Percentiles rank a stretch among this genome's conserved stretches.
phyloP scores from a whole-genome alignment of 2,113 vertebrate genomes.

The Arothron firmamentum region DNA sequence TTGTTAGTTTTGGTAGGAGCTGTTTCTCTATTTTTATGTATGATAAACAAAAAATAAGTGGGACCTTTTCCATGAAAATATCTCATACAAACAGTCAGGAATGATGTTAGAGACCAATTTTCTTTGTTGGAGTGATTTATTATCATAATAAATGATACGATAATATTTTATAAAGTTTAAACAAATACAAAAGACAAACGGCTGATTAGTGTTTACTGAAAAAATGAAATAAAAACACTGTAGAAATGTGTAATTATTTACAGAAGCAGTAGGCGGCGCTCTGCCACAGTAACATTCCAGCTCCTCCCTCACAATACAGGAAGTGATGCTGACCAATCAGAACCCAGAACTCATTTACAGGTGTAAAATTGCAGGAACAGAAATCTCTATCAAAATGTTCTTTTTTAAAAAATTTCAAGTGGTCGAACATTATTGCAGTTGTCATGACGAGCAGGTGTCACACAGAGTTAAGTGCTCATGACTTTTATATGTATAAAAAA shows the following conservation, averaged over 20 bases:
- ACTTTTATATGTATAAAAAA: too few species aligned
- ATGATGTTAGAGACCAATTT: neutral
- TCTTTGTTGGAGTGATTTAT: slow-evolving; percentile 28
- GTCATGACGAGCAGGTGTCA: slow-evolving; percentile 11
- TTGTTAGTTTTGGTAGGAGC: too few species aligned
- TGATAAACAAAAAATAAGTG: neutral
- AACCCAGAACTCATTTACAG: neutral
- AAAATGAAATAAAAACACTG: neutral
- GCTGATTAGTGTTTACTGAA: slow-evolving; percentile 32
- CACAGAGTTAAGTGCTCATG: slow-evolving; percentile 17
- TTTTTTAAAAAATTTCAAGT: neutral
- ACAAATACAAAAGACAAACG: slow-evolving; percentile 45
- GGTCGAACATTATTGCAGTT: slow-evolving; percentile 5
- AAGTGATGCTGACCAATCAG: slow-evolving; percentile 40
- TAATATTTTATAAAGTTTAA: slow-evolving; percentile 36
- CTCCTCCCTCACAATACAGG: slow-evolving; percentile 17
- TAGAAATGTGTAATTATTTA: slow-evolving; percentile 40
- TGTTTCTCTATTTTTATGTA: too few species aligned
- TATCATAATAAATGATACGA: slow-evolving; percentile 54
- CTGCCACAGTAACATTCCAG: slow-evolving; percentile 8
- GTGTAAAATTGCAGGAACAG: neutral
- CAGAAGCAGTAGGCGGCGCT: slow-evolving; percentile 43
- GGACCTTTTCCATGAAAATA: too few species aligned
- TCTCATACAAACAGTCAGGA: too few species aligned
- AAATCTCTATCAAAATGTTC: slow-evolving; percentile 4